These are phyloP conservation scores for Cryptotermes secundus DNA, from an alignment of 1,140 invertebrate genomes.

Conservation along the genomic window DNA sequence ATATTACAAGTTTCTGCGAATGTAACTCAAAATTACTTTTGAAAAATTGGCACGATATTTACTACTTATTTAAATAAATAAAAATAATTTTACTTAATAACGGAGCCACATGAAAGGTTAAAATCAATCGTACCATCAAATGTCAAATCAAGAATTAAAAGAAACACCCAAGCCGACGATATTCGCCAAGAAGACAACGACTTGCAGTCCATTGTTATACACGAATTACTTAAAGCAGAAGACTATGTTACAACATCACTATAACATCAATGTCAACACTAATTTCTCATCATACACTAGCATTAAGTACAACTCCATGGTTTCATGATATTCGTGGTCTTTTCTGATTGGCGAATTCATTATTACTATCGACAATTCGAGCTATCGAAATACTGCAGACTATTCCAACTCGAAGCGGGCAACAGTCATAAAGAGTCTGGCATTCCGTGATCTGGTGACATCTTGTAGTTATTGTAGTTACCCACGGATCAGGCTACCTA, in stretches of 20 bases:
- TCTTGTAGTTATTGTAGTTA: no score
- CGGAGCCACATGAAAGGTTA: background rate
- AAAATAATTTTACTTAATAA: background rate
- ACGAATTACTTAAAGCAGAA: background rate
- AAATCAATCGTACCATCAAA: slow-evolving; percentile 29
- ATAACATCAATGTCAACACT: background rate
- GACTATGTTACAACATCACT: background rate
- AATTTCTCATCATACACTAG: no score
- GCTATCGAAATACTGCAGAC: no score
- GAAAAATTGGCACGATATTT: background rate
- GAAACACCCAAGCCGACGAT: slow-evolving; percentile 27
- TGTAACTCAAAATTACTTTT: background rate
- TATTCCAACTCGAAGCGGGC: no score
- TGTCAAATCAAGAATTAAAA: slow-evolving; percentile 27
- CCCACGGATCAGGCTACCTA: no score
- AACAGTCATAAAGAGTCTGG: no score
- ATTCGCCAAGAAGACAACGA: slow-evolving; percentile 12
- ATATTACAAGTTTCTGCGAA: background rate
- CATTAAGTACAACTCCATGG: background rate
- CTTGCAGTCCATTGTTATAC: slow-evolving; percentile 21
- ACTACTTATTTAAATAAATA: background rate
- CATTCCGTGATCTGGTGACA: no score
- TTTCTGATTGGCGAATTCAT: slow-evolving; percentile 8
- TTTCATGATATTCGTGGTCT: slow-evolving; percentile 33
- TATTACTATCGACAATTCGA: background rate